These are phyloP conservation scores for Scolopax mira DNA, from an alignment of 2,113 vertebrate genomes.

Conservation along the genomic window DNA sequence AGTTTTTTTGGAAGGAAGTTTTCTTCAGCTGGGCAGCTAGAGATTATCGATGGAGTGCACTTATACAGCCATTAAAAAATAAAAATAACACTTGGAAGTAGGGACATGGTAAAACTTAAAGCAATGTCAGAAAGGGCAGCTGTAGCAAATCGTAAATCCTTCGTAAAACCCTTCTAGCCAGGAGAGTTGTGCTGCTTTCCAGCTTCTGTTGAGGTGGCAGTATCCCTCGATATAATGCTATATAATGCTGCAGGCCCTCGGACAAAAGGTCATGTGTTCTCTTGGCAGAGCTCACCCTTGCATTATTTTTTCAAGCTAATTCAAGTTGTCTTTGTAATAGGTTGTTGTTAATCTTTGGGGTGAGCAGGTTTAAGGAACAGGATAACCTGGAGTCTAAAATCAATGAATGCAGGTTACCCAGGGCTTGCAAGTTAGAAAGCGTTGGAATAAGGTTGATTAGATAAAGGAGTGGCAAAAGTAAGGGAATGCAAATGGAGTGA, in stretches of 20 bases:
- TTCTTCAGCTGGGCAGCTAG: not conserved
- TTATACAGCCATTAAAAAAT: not conserved
- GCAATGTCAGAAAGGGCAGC: not conserved
- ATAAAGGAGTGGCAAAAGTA: constrained; percentile 57
- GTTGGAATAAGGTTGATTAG: constrained; percentile 5
- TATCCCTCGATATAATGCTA: not conserved
- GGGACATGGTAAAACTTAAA: not conserved
- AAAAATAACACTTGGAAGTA: not conserved
- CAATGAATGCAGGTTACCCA: not conserved
- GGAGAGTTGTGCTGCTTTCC: accelerated
- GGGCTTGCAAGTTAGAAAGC: constrained; percentile 18
- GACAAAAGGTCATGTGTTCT: not conserved
- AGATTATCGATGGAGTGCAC: not conserved
- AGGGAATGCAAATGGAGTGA: constrained; percentile 40
- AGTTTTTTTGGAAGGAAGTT: not conserved
- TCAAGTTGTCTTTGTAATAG: not conserved
- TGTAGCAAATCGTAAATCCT: not conserved
- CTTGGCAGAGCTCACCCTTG: not conserved
- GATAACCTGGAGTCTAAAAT: not conserved
- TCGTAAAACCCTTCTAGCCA: not conserved
- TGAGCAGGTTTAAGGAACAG: not conserved
- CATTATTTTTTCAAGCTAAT: not conserved
- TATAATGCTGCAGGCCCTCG: not conserved
- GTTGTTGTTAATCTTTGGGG: not conserved
- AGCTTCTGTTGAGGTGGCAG: not conserved